Conservation (phyloP, 2,888 invertebrate genomes). For the Elysia crispata region DNA sequence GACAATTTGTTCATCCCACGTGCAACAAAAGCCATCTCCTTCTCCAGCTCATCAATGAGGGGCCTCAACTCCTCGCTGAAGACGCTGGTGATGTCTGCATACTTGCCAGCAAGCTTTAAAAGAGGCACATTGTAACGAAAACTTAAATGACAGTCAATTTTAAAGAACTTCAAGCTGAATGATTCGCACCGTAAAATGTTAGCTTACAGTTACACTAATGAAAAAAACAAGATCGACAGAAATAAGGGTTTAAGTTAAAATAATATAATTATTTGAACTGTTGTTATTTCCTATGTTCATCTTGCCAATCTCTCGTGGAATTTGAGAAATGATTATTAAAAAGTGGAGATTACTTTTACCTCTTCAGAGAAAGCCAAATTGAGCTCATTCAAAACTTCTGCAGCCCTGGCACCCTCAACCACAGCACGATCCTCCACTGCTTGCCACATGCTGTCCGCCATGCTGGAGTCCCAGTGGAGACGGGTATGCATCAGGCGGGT, state of each 20-base stretch:
- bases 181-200: too few relatives aligned
- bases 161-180: neutral
- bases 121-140: neutral
- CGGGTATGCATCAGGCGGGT: slow-evolving; percentile 62
- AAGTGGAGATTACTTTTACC: neutral
- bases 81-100: slow-evolving; percentile 54
- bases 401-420: neutral
- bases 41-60: slow-evolving; percentile 51
- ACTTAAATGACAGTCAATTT: neutral
- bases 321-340: neutral
- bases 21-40: slow-evolving; percentile 26
- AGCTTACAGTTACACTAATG: too few relatives aligned
- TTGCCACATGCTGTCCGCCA: slow-evolving; percentile 60
- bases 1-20: slow-evolving; percentile 53
- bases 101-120: slow-evolving; percentile 54
- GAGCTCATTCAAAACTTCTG: neutral
- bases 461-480: slow-evolving; percentile 64
- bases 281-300: too few relatives aligned
- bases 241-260: too few relatives aligned
- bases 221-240: too few relatives aligned
- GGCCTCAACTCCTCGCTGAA: slow-evolving; percentile 59
- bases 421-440: neutral
- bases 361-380: slow-evolving; percentile 7
- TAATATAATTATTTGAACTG: too few relatives aligned
- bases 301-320: too few relatives aligned